Percentiles rank a stretch among this genome's conserved stretches.
Evolutionary conservation across 2,888 invertebrate genomes (phyloP).

Genomic region (Xestia ashworthii): DNA sequence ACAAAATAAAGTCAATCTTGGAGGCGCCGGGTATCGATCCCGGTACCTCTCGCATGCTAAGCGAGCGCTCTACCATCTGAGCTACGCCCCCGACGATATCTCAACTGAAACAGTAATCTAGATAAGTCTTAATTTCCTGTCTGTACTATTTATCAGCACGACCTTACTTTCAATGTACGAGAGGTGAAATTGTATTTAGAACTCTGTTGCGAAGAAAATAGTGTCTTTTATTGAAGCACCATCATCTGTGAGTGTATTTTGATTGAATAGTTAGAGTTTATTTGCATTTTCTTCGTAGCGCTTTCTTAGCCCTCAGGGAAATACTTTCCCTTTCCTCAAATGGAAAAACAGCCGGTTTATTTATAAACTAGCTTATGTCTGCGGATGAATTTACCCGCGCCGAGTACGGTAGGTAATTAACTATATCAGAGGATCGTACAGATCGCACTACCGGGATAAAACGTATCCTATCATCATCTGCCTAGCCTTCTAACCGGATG

Average conservation of each 20-base stretch:
- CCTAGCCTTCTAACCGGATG: too few relatives aligned
- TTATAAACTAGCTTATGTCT: too few relatives aligned
- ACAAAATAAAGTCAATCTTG: slow-evolving; percentile 66
- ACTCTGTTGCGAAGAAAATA: background rate
- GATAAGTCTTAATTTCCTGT: background rate
- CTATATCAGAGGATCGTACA: too few relatives aligned
- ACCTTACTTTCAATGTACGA: slow-evolving; percentile 3
- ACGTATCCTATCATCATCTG: too few relatives aligned
- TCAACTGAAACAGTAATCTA: background rate
- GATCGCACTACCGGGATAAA: too few relatives aligned
- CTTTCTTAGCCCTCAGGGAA: background rate
- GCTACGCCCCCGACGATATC: slow-evolving; percentile 80
- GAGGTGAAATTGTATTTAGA: slow-evolving; percentile 4
- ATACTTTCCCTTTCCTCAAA: background rate
- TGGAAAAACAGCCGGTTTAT: background rate
- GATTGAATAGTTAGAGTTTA: background rate
- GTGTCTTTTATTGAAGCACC: background rate
- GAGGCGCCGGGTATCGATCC: slow-evolving; percentile 91
- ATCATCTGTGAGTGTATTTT: background rate
- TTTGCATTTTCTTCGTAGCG: background rate
- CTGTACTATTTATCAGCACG: background rate
- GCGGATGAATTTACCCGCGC: too few relatives aligned
- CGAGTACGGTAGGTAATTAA: too few relatives aligned
- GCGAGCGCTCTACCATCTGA: slow-evolving; percentile 89
- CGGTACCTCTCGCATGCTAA: slow-evolving; percentile 90